Evolutionary conservation across 2,888 invertebrate genomes (phyloP), one percentile per base, ranked within the genome.

Genomic region (Drosophila pseudotalamancana): DNA sequence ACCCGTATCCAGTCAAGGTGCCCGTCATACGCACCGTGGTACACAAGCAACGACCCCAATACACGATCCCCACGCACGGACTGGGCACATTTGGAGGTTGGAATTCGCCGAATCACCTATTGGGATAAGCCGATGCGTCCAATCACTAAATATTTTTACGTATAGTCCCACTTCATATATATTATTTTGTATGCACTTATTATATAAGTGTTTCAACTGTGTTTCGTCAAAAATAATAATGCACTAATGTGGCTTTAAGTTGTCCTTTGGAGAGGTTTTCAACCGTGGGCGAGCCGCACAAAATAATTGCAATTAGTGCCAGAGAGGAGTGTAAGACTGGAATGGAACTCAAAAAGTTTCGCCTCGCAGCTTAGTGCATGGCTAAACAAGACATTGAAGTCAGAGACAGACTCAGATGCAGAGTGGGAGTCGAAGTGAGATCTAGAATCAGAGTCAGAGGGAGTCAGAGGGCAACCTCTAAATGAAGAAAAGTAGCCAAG

Each of bases 1-100:
- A 90, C 61, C 96, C 96, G 0, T 95, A 95, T 90, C 96, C 96
- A 9, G 94, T 96, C 0, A 94, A 94, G 88, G 93, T 96, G 56
- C 95, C 95, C 46, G 93, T 95, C 12, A 92, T 94, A 72, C 94
- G 93, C 81, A 94, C 94, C 71, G 93, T 94, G 67, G 92, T 94
- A 51, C 93, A 94, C 88, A 93, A 93, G 73, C 79, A 89, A 48
- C 75, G 67, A 1, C 51, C 70, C 3, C 69, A 63, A 3, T 60
- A 72, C 19, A 16, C 31, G 0, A 9, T 46, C 0, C 1, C 39
- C 19, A 1, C 54, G 0, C 34, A 29, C 4, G 34, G 18, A 0
- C 16, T 63, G 4, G 29, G 25, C 6, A 6, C 63, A 1, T n/a
- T 23, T 0, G 45, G 4, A 6, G 76, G 61, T 0, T 78, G 77